Evolutionary conservation across 2,888 invertebrate genomes (phyloP).

Genomic region (Pheosia tremula): DNA sequence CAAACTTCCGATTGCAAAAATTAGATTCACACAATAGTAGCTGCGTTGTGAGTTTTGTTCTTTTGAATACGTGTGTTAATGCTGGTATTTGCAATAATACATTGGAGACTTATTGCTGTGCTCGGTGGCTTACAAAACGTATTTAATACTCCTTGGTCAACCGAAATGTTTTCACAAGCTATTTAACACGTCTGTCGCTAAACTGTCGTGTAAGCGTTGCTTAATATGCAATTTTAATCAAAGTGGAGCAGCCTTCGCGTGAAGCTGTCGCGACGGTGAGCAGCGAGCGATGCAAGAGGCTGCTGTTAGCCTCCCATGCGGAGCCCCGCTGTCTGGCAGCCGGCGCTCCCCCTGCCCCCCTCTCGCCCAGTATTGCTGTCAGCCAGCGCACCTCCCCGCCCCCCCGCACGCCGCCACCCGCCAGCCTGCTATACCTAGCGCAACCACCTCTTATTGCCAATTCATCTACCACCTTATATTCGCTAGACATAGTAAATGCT

Average conservation of each 20-base stretch:
- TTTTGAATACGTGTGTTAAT: slow-evolving; percentile 11
- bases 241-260: slow-evolving; percentile 78
- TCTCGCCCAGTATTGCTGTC: slow-evolving; percentile 68
- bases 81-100: slow-evolving; percentile 11
- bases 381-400: slow-evolving; percentile 37
- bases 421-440: slow-evolving; percentile 61
- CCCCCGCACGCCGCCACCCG: slow-evolving; percentile 41
- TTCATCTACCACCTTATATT: slow-evolving; percentile 64
- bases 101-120: slow-evolving; percentile 13
- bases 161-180: slow-evolving; percentile 37
- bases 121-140: slow-evolving; percentile 17
- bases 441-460: slow-evolving; percentile 72
- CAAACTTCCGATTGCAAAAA: too few species aligned
- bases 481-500: slow-evolving; percentile 47
- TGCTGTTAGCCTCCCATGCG: slow-evolving; percentile 82
- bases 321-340: slow-evolving; percentile 85
- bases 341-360: slow-evolving; percentile 48
- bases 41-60: slow-evolving; percentile 5
- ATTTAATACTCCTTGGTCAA: slow-evolving; percentile 24
- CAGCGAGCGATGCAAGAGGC: slow-evolving; percentile 76
- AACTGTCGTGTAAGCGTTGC: slow-evolving; percentile 45
- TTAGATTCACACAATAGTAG: neutral
- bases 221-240: slow-evolving; percentile 70
- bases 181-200: slow-evolving; percentile 41
- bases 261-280: slow-evolving; percentile 76